These are phyloP conservation scores for Crambe crambe DNA, from an alignment of 37 sponge, comb jelly and placozoan species.

Conservation along the genomic window DNA sequence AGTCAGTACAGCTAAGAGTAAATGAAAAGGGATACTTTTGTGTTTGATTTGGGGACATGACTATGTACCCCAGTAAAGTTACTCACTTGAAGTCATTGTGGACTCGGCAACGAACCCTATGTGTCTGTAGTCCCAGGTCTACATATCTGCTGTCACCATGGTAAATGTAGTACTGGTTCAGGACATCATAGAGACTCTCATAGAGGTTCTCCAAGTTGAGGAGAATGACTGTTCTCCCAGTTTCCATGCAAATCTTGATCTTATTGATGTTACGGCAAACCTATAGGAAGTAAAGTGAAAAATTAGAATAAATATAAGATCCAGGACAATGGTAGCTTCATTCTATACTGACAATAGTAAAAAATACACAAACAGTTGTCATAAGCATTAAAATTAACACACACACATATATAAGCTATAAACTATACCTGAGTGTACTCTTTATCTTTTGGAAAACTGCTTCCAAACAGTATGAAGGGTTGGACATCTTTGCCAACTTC, in stretches of 20 bases:
- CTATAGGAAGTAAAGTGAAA: no score
- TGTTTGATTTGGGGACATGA: no score
- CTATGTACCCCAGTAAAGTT: neutral
- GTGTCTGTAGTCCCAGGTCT: slow-evolving; percentile 88
- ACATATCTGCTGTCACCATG: slow-evolving; percentile 74
- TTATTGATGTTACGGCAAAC: slow-evolving; percentile 92
- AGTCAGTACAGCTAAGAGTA: no score
- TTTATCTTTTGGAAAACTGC: slow-evolving; percentile 92
- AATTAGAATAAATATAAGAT: no score
- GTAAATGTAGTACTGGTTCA: slow-evolving; percentile 92
- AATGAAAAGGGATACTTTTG: no score
- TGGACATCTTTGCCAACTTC: neutral
- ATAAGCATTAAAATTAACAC: no score
- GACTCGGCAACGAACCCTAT: slow-evolving; percentile 87
- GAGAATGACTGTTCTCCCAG: slow-evolving; percentile 88
- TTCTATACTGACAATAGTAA: no score
- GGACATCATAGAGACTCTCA: slow-evolving; percentile 95
- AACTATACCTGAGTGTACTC: slow-evolving; percentile 89
- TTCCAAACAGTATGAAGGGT: slow-evolving; percentile 87
- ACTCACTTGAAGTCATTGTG: slow-evolving; percentile 79
- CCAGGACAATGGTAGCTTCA: no score
- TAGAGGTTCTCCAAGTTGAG: slow-evolving; percentile 93
- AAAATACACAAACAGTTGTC: no score
- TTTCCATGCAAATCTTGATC: slow-evolving; percentile 95
- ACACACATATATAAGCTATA: neutral